These are phyloP conservation scores for Chymomyza procnemis DNA, from an alignment of 2,888 invertebrate genomes.

Conservation along the genomic window DNA sequence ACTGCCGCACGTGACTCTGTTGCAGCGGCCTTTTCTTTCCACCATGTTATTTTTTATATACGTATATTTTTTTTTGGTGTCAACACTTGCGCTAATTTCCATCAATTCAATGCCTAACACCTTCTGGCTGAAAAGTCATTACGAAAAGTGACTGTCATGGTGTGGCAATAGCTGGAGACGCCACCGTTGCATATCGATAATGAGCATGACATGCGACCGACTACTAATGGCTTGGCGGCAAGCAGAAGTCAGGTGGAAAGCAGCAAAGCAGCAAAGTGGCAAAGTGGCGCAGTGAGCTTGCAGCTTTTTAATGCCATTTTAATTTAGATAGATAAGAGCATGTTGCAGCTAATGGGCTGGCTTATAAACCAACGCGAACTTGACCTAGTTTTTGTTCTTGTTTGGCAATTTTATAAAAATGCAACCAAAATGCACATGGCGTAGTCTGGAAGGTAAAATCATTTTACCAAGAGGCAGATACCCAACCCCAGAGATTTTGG, in stretches of 20 bases:
- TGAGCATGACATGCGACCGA: conserved; percentile 24
- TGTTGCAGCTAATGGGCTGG: neutral
- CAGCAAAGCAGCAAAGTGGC: neutral
- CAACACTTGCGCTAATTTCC: conserved; percentile 51
- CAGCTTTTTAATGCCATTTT: conserved; percentile 6
- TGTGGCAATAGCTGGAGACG: neutral
- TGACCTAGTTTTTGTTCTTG: conserved; percentile 1
- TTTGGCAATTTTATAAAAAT: neutral
- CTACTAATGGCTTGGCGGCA: neutral
- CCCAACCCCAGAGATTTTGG: neutral
- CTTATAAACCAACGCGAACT: conserved; percentile 7
- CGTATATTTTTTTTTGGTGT: conserved; percentile 15
- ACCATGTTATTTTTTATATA: neutral
- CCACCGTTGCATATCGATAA: conserved; percentile 43
- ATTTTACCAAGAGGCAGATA: conserved; percentile 1
- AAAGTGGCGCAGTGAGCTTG: neutral
- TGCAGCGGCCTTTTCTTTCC: neutral
- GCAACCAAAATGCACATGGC: conserved; percentile 3
- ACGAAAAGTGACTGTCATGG: conserved; percentile 41
- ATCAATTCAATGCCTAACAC: conserved; percentile 36
- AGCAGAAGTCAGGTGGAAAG: neutral
- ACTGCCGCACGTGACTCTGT: conserved; percentile 63
- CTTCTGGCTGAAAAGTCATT: conserved; percentile 48
- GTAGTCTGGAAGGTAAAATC: neutral
- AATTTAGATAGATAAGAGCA: conserved; percentile 6